phyloP scores from a whole-genome alignment of 2,113 vertebrate species.

The Scomber colias region DNA sequence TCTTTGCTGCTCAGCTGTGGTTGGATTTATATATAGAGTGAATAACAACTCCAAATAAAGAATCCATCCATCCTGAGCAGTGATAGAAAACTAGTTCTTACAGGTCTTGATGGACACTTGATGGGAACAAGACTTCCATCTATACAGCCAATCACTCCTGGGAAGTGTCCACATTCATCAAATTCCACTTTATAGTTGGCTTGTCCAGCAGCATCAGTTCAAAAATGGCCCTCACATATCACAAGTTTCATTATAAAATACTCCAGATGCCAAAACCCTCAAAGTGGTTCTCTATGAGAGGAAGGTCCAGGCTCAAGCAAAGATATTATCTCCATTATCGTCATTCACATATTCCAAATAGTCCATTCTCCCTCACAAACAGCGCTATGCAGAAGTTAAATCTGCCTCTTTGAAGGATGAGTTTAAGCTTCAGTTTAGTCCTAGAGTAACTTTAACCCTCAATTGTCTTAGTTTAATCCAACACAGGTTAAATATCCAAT shows the following conservation, averaged over 20 bases:
- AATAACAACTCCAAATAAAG: neutral
- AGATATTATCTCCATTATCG: too few relatives aligned
- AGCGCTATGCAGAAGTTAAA: too few relatives aligned
- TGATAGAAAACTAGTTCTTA: too few relatives aligned
- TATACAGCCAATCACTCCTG: neutral
- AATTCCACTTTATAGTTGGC: neutral
- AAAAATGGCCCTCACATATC: neutral
- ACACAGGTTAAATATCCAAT: too few relatives aligned
- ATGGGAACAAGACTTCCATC: neutral
- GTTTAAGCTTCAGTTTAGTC: too few relatives aligned
- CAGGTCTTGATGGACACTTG: neutral
- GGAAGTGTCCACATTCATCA: neutral
- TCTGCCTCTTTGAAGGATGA: too few relatives aligned
- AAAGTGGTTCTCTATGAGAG: neutral
- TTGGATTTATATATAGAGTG: neutral
- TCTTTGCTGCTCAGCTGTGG: slow-evolving; percentile 4
- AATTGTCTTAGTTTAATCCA: too few relatives aligned
- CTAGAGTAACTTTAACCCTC: too few relatives aligned
- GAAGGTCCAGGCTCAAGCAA: neutral
- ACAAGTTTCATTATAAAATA: neutral
- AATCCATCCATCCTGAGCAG: too few relatives aligned
- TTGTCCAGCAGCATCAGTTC: neutral
- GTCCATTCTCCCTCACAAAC: too few relatives aligned
- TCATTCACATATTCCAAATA: too few relatives aligned
- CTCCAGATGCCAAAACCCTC: neutral